phyloP scores from a whole-genome alignment of 2,797 vertebrate species.

The Monodelphis domestica region DNA sequence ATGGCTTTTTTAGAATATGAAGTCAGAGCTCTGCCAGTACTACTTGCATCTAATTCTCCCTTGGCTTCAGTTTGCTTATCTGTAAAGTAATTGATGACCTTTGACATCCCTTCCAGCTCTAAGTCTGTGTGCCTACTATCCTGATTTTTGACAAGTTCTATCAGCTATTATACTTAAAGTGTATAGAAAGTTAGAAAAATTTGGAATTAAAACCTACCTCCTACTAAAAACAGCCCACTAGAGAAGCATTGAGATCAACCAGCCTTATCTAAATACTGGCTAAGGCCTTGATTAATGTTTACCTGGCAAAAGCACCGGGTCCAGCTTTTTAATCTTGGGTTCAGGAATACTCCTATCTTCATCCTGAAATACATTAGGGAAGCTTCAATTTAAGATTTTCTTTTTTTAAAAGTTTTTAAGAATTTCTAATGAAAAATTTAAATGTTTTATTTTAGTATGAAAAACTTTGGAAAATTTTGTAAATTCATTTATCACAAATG shows the following conservation, averaged over 20 bases:
- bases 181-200: no score
- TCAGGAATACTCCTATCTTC: constrained; percentile 90
- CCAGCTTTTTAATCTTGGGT: constrained; percentile 93
- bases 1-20: neutral
- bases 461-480: neutral
- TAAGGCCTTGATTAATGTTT: constrained; percentile 63
- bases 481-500: neutral
- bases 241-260: neutral
- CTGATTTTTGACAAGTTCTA: neutral
- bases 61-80: neutral
- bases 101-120: neutral
- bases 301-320: constrained; percentile 95
- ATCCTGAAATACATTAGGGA: constrained; percentile 82
- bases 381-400: neutral
- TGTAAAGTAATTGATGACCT: neutral
- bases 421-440: neutral
- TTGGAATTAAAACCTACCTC: no score
- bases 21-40: neutral
- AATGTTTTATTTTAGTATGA: neutral
- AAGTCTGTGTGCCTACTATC: neutral
- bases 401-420: neutral
- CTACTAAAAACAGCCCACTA: neutral
- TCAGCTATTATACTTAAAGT: neutral
- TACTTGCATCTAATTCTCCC: neutral
- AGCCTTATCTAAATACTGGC: neutral